Evolutionary conservation across 23 tunicate genomes (phyloP), one percentile per base, ranked within the genome.

Genomic region (Phallusia fumigata): DNA sequence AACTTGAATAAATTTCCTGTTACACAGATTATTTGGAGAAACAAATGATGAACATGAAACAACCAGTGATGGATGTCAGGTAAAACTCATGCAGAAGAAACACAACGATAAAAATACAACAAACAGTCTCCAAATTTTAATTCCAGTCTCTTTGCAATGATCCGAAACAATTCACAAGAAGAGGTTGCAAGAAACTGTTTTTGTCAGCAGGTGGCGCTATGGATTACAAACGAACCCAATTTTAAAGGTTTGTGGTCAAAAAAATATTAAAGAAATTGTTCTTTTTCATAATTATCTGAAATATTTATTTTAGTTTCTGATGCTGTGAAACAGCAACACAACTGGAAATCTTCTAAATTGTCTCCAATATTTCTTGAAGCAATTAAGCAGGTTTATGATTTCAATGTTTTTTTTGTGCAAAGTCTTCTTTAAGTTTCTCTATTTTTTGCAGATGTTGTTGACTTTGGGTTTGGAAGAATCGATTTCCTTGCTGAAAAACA

Each of bases 221-320:
- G 78, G 78, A 74, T 74, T 12, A 74, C 78, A 5, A 74, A 74
- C 35, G 40, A 74, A 33, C 78, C 78, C 3, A 30, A 10, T 74
- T 74, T 28, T 1, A 74, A 74, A 19, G 44, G 78, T 74, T 74
- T 74, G 78, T 33, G 33, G 16, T 18, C 19, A 12, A 15, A n/a
- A 13, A 26, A 72, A 72, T 26, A 15, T 72, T 21, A 28, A 13
- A 21, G 76, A 21, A 18, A 28, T 30, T 72, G n/a, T n/a, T n/a
- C n/a, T n/a, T n/a, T n/a, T n/a, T n/a, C n/a, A n/a, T n/a, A n/a
- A n/a, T n/a, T 72, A 28, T 74, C 22, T 34, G 5, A 1, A 58
- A 24, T 58, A 6, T 58, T 75, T 75, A 35, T 65, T 31, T 24
- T 35, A 85, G 89, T 79, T 69, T 85, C 89, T 31, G 89, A 85